These are phyloP conservation scores for Leistus spinibarbis DNA, from an alignment of 2,888 invertebrate genomes.

Conservation along the genomic window DNA sequence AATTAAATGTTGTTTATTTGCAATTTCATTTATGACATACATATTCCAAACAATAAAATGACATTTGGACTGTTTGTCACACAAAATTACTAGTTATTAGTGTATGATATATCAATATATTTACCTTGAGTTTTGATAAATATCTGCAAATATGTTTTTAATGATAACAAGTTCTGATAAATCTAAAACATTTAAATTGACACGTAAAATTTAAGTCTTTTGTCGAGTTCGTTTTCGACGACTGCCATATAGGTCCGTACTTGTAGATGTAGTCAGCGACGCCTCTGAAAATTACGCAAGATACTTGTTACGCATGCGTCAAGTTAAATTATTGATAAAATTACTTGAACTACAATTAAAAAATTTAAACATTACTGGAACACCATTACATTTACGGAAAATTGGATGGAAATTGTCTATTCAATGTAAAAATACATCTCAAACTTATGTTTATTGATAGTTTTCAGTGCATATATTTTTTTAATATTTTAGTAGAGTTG, in stretches of 20 bases:
- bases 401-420: too few species aligned
- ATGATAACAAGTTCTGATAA: neutral
- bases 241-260: neutral
- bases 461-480: too few species aligned
- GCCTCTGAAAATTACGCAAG: neutral
- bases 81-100: neutral
- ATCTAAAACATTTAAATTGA: neutral
- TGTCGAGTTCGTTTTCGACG: neutral
- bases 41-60: neutral
- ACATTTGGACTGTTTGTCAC: neutral
- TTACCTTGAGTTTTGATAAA: neutral
- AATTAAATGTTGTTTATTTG: neutral
- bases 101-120: neutral
- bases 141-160: neutral
- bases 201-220: neutral
- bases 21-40: neutral
- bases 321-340: neutral
- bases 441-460: too few species aligned
- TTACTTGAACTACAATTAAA: too few species aligned
- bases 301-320: neutral
- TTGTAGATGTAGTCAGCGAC: neutral
- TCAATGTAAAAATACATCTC: too few species aligned
- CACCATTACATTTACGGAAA: too few species aligned
- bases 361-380: too few species aligned
- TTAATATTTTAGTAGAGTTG: too few species aligned